Evolutionary conservation across 2,113 vertebrate species (phyloP).

Genomic region (mouse (Mus musculus)): GRCm39 chr3:136924001-136924500

Average conservation of each 20-base stretch:
- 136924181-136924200: neutral
- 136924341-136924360: neutral
- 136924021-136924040: neutral
- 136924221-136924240: conserved; percentile 20
- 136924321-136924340: neutral
- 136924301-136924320: neutral
- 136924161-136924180: neutral
- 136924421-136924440: too few species aligned
- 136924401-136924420: neutral
- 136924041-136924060: neutral
- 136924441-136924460: neutral
- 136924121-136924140: neutral
- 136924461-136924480: neutral
- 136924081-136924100: neutral
- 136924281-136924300: neutral
- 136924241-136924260: neutral
- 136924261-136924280: neutral
- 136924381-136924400: neutral
- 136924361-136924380: neutral
- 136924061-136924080: neutral
- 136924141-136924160: neutral
- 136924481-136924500: neutral
- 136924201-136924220: neutral
- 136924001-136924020: conserved; percentile 4
- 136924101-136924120: neutral